These are phyloP conservation scores for Chironomus tepperi DNA, from an alignment of 1,140 invertebrate genomes.

Conservation along the genomic window DNA sequence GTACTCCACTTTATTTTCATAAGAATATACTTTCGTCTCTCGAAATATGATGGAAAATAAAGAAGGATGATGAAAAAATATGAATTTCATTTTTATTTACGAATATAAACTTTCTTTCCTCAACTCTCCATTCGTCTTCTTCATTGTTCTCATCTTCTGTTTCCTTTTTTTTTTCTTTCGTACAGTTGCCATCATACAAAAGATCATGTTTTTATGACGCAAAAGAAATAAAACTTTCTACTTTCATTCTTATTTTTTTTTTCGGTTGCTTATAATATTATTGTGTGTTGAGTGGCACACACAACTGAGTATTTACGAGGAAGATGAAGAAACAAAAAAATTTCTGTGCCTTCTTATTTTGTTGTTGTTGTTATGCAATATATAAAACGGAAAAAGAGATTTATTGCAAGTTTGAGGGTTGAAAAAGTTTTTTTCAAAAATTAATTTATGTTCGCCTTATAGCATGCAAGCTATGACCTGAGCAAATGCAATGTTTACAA, in stretches of 20 bases:
- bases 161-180: background rate
- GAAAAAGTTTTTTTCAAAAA: background rate
- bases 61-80: conserved; percentile 22
- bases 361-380: background rate
- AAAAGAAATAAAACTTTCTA: conserved; percentile 15
- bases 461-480: no score
- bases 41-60: conserved; percentile 1
- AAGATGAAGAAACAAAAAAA: no score
- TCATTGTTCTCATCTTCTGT: background rate
- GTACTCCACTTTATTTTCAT: no score
- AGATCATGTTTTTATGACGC: background rate
- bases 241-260: no score
- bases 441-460: background rate
- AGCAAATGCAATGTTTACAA: no score
- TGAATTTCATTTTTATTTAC: conserved; percentile 1
- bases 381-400: background rate
- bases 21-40: no score
- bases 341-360: no score
- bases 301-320: background rate
- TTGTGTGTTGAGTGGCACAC: background rate
- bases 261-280: background rate
- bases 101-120: conserved; percentile 1
- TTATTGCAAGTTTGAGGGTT: background rate
- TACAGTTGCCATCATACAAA: background rate
- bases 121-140: background rate